A percentile compares a stretch with the other conserved stretches of the same genome.
phyloP scores from a whole-genome alignment of 2,888 invertebrate species.

The Chaetoderma sp. region DNA sequence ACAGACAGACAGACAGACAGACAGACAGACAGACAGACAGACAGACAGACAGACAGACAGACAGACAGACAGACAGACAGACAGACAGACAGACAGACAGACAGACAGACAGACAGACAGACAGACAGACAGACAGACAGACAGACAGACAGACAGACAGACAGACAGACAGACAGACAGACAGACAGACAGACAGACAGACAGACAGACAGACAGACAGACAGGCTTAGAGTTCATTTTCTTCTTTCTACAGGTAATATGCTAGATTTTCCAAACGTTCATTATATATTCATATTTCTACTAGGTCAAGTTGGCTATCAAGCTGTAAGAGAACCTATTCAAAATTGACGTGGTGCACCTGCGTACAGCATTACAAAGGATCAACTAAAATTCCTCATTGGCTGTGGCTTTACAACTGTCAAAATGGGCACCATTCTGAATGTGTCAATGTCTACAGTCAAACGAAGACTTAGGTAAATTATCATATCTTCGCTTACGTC shows the following conservation, averaged over 20 bases:
- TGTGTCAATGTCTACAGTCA: no score
- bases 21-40: neutral
- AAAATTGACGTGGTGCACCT: neutral
- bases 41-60: constrained; percentile 11
- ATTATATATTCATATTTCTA: no score
- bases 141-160: neutral
- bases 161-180: neutral
- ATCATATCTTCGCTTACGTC: no score
- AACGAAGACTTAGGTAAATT: no score
- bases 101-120: neutral
- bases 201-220: neutral
- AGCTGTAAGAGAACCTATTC: no score
- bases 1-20: neutral
- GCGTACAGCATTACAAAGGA: no score
- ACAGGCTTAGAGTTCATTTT: no score
- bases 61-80: neutral
- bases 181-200: neutral
- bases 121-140: constrained; percentile 1
- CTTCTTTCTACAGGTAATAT: no score
- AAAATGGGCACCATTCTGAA: no score
- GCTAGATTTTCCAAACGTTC: no score
- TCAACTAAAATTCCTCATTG: no score
- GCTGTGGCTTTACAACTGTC: no score
- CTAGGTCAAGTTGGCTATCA: neutral
- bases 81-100: neutral